Base-by-base conservation (phyloP, 2,797 vertebrate species). In the Brachyalestes nurse region DNA sequence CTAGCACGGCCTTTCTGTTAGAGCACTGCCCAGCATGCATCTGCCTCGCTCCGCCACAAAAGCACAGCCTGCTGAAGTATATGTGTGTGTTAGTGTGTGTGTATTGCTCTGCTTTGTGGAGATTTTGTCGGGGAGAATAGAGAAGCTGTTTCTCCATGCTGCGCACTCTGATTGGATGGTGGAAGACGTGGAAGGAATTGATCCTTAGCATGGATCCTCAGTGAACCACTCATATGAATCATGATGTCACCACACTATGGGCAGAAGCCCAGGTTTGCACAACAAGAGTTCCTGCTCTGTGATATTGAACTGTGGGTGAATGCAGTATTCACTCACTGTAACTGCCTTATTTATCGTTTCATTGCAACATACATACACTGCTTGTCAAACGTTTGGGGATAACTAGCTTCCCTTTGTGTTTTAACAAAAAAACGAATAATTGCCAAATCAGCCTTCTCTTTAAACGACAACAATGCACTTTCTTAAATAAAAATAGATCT, bases 11-110 rank as follows among this genome's bases (percentile, higher is more conserved):
- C 77, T 84, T 79, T 79, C 58, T 72, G 72, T 79, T 61, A 77
- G 77, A 75, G 60, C 72, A 38, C 47, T 55, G 67, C 87, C 73
- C 85, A 87, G 88, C 75, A 75, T 88, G 86, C 69, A 79, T 74
- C 67, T 72, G 74, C 73, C 71, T 61, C 51, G 47, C 75, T 77
- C 82, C 78, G 76, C 69, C 72, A 64, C 75, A 75, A 75, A 25
- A 73, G 62, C 57, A 10, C 42, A 70, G 62, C 61, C 62, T 60
- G 61, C 58, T 57, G 53, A 64, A 55, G 53, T 78, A 58, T 72
- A 42, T 69, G 42, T 42, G 80, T 69, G 65, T 67, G 69, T 78
- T 73, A 49, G 62, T 40, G 58, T 75, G 70, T 45, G 55, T 40
- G 64, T 45, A 38, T 77, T 71, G 77, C 64, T 64, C 49, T 75